Percentiles rank a stretch among this genome's conserved stretches.
These are phyloP conservation scores for Ischnura elegans DNA, from an alignment of 2,888 invertebrate genomes.

Conservation along the genomic window DNA sequence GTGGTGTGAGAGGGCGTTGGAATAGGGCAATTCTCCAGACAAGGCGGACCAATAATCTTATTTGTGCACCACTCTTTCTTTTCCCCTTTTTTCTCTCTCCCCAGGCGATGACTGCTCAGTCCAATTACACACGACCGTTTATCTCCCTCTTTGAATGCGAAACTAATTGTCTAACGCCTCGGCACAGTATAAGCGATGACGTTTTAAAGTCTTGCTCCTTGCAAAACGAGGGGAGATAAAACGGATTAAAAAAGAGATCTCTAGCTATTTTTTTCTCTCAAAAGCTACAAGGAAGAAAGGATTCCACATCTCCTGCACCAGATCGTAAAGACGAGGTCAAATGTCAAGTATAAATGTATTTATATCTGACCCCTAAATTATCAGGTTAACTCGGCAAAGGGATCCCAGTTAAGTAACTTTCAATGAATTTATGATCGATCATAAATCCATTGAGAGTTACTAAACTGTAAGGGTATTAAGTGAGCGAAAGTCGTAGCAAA, in stretches of 20 bases:
- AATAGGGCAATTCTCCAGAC: neutral
- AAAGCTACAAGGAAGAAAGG: neutral
- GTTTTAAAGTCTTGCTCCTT: neutral
- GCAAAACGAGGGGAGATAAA: neutral
- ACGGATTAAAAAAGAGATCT: neutral
- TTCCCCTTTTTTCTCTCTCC: neutral
- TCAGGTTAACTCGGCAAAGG: neutral
- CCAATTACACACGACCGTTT: conserved; percentile 39
- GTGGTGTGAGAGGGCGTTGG: neutral
- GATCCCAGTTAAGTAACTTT: no score
- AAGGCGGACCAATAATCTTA: conserved; percentile 47
- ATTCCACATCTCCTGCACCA: neutral
- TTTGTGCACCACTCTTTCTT: conserved; percentile 28
- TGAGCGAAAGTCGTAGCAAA: no score
- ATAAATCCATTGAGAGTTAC: neutral
- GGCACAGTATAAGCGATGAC: neutral
- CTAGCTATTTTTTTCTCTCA: neutral
- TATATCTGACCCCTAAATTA: neutral
- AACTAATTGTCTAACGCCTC: conserved; percentile 33
- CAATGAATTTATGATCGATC: no score
- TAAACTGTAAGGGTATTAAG: neutral
- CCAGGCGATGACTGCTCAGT: conserved; percentile 13
- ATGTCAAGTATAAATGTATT: neutral
- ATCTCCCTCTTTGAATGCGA: neutral
- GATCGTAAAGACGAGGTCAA: neutral